Evolutionary conservation across 92 coral and sea anemone species (phyloP).

Genomic region (Bergia puertoricense): DNA sequence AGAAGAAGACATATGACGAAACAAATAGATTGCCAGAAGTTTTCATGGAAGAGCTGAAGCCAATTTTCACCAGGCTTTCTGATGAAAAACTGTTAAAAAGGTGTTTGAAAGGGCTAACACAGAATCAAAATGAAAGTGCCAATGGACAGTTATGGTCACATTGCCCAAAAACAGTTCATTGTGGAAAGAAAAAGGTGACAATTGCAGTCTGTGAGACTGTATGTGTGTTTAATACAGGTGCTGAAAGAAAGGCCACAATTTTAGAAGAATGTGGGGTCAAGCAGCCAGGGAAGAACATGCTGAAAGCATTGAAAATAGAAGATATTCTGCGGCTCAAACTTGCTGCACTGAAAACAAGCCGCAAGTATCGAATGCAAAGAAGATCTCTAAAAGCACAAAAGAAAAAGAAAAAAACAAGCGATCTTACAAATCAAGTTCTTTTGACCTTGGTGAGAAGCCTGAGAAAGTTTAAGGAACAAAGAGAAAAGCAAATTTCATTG

Average conservation of each 20-base stretch:
- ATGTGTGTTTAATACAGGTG: conserved; percentile 58
- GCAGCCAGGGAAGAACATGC: conserved; percentile 43
- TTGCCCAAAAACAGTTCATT: conserved; percentile 55
- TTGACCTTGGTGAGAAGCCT: conserved; percentile 58
- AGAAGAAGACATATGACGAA: conserved; percentile 42
- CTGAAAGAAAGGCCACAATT: conserved; percentile 62
- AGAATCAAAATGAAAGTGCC: conserved; percentile 61
- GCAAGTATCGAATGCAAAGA: conserved; percentile 45
- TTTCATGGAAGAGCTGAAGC: conserved; percentile 36
- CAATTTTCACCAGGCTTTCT: conserved; percentile 44
- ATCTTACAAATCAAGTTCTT: conserved; percentile 50
- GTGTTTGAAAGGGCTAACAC: conserved; percentile 55
- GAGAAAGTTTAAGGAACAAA: conserved; percentile 44
- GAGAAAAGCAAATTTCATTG: conserved; percentile 16
- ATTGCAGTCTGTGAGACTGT: conserved; percentile 60
- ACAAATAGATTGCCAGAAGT: conserved; percentile 33
- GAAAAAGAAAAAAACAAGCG: conserved; percentile 42
- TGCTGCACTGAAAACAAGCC: conserved; percentile 54
- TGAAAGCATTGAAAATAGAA: conserved; percentile 45
- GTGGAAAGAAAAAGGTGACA: conserved; percentile 51
- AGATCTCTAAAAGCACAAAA: conserved; percentile 39
- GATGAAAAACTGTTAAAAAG: conserved; percentile 48
- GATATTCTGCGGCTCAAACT: conserved; percentile 40
- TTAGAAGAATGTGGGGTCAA: conserved; percentile 40
- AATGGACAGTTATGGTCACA: conserved; percentile 63